Percentiles rank a stretch among this genome's conserved stretches.
These are phyloP conservation scores for Hypercompe scribonia DNA, from an alignment of 2,888 invertebrate species.

Conservation along the genomic window DNA sequence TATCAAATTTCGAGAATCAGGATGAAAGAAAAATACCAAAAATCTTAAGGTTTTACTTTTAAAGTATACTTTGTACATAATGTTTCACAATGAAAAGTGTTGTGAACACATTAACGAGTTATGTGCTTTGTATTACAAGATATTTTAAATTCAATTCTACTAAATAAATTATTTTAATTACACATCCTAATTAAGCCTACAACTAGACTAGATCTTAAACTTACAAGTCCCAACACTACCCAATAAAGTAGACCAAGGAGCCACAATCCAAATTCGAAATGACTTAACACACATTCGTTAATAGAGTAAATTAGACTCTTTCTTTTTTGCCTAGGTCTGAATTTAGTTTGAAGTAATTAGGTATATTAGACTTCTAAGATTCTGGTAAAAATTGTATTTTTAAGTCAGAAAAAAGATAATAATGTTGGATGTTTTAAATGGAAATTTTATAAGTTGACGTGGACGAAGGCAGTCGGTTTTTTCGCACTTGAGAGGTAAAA, in stretches of 20 bases:
- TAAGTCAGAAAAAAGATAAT: constrained; percentile 85
- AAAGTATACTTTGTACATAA: too few relatives aligned
- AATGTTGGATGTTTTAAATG: constrained; percentile 82
- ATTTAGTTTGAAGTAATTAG: constrained; percentile 27
- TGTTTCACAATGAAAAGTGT: too few relatives aligned
- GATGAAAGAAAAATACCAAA: too few relatives aligned
- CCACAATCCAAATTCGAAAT: constrained; percentile 46
- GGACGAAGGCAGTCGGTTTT: constrained; percentile 77
- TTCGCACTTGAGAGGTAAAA: constrained; percentile 68
- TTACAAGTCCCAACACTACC: constrained; percentile 69
- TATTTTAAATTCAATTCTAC: not conserved
- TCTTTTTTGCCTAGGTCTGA: constrained; percentile 50
- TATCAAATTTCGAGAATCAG: too few relatives aligned
- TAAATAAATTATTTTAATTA: not conserved
- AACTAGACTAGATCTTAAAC: constrained; percentile 59
- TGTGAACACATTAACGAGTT: too few relatives aligned
- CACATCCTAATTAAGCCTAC: constrained; percentile 2
- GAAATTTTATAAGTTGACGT: constrained; percentile 83
- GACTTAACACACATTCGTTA: constrained; percentile 55
- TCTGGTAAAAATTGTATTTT: constrained; percentile 69
- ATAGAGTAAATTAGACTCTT: constrained; percentile 54
- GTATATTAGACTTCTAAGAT: constrained; percentile 53
- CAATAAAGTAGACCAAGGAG: constrained; percentile 83
- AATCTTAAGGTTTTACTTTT: too few relatives aligned
- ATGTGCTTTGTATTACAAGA: not conserved